Conservation (phyloP, 2,113 vertebrate species). For the Hemiprocne comata region DNA sequence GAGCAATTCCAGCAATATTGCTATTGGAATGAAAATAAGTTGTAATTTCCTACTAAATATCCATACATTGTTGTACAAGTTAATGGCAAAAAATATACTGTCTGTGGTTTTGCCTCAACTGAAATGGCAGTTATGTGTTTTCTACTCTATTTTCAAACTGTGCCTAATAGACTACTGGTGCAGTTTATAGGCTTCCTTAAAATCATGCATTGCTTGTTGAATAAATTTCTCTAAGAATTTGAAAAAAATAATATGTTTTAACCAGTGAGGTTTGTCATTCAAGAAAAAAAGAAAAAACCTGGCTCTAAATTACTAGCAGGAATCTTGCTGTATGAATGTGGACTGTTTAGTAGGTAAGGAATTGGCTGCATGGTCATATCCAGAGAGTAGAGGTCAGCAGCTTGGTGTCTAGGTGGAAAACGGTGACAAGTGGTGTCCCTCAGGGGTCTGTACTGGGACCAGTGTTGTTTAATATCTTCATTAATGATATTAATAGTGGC, state of each 20-base stretch:
- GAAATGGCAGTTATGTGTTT: background rate
- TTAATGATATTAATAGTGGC: too few relatives aligned
- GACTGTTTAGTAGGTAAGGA: too few relatives aligned
- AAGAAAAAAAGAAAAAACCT: fast-evolving
- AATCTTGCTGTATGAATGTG: background rate
- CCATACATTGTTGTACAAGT: background rate
- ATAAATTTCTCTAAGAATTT: background rate
- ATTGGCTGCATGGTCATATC: too few relatives aligned
- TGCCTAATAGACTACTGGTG: background rate
- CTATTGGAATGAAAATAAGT: background rate
- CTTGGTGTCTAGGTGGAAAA: too few relatives aligned
- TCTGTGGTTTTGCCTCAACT: background rate
- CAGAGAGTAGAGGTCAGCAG: too few relatives aligned
- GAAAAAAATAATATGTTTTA: background rate
- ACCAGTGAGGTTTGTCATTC: background rate
- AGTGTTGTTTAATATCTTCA: too few relatives aligned
- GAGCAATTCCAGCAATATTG: background rate
- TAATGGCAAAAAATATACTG: background rate
- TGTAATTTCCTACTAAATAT: background rate
- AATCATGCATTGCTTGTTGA: background rate
- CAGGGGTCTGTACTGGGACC: too few relatives aligned
- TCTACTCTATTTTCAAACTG: background rate
- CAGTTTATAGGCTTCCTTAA: background rate
- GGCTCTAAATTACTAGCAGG: background rate
- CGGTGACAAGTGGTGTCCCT: too few relatives aligned